Conservation (phyloP, 2,888 invertebrate species). For the Phengaris arion region DNA sequence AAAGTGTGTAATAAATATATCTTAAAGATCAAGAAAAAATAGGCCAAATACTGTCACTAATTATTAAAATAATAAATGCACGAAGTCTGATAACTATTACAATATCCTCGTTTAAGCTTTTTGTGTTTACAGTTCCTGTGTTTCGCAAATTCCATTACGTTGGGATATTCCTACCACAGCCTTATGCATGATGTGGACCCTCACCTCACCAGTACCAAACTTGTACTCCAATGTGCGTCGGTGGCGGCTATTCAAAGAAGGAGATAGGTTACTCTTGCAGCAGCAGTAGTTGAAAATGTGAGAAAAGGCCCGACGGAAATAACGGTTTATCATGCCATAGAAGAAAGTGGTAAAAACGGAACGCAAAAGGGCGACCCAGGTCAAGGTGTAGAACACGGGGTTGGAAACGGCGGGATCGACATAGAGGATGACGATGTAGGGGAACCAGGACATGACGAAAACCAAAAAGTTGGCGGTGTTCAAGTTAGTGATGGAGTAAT, state of each 20-base stretch:
- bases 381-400: slow-evolving; percentile 81
- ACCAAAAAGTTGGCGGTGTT: slow-evolving; percentile 83
- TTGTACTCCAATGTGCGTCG: slow-evolving; percentile 61
- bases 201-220: slow-evolving; percentile 79
- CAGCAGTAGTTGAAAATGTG: slow-evolving; percentile 89
- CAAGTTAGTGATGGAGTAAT: slow-evolving; percentile 80
- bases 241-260: slow-evolving; percentile 82
- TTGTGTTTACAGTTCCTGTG: slow-evolving; percentile 40
- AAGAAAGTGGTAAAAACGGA: slow-evolving; percentile 83
- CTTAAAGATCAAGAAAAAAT: no score
- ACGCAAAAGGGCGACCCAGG: slow-evolving; percentile 85
- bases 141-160: slow-evolving; percentile 49
- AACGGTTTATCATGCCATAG: slow-evolving; percentile 80
- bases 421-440: slow-evolving; percentile 82
- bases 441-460: slow-evolving; percentile 83
- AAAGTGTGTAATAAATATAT: no score
- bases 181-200: slow-evolving; percentile 85
- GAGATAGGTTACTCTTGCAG: slow-evolving; percentile 83
- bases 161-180: slow-evolving; percentile 64
- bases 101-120: neutral
- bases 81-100: neutral
- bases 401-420: slow-evolving; percentile 70
- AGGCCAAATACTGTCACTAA: no score
- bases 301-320: slow-evolving; percentile 85
- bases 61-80: no score